These are phyloP conservation scores for Folsomia candida DNA, from an alignment of 2,888 invertebrate genomes.

Conservation along the genomic window DNA sequence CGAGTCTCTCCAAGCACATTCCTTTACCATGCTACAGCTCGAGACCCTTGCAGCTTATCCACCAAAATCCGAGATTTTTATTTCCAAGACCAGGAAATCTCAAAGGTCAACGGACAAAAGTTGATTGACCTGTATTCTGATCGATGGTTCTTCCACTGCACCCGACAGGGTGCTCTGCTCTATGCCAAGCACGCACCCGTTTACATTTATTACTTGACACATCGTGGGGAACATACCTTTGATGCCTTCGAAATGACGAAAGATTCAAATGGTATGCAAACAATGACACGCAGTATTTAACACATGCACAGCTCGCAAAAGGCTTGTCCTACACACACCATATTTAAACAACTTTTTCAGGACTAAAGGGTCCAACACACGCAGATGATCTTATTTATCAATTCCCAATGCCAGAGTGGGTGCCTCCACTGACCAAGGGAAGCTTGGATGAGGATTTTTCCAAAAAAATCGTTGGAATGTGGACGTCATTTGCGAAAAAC, in stretches of 20 bases:
- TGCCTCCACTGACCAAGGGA: conserved; percentile 12
- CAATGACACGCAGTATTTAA: too few species aligned
- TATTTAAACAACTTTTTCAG: conserved; percentile 1
- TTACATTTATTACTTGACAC: conserved; percentile 54
- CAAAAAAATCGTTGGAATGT: conserved; percentile 19
- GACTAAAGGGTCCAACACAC: conserved; percentile 24
- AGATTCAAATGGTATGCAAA: too few species aligned
- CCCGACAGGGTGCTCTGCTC: conserved; percentile 54
- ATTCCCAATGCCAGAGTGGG: neutral
- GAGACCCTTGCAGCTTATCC: conserved; percentile 21
- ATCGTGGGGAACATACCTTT: conserved; percentile 6
- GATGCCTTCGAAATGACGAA: neutral
- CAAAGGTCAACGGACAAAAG: conserved; percentile 19
- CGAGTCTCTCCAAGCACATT: conserved; percentile 45
- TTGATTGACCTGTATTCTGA: conserved; percentile 55
- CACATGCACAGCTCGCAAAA: too few species aligned
- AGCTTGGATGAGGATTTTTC: conserved; percentile 18
- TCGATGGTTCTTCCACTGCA: conserved; percentile 57
- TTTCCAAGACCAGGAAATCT: conserved; percentile 29
- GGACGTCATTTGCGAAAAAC: conserved; percentile 27
- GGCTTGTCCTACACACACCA: neutral
- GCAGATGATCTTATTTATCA: conserved; percentile 32
- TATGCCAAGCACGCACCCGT: conserved; percentile 53
- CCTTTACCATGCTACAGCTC: conserved; percentile 26
- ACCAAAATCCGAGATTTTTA: conserved; percentile 40